phyloP scores from a whole-genome alignment of 2,797 vertebrate genomes.

The Heliangelus exortis region DNA sequence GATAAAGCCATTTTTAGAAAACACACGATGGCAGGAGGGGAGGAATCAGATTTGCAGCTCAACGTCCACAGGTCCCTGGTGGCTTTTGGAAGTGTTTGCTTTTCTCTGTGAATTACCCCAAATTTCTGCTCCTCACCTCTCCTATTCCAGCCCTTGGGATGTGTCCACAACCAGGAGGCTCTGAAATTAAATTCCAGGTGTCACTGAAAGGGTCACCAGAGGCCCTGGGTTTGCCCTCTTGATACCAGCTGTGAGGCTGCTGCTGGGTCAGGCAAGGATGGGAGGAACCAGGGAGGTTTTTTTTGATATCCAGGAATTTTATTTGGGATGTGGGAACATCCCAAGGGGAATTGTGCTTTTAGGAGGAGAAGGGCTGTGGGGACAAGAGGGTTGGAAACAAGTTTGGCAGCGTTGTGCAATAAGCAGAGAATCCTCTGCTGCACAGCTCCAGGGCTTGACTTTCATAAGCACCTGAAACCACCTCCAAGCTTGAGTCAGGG shows the following conservation, averaged over 20 bases:
- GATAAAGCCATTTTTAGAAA: neutral
- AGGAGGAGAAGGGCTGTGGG: neutral
- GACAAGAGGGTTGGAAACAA: neutral
- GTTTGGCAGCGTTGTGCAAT: neutral
- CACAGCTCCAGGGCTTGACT: conserved; percentile 2
- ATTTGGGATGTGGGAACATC: neutral
- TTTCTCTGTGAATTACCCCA: neutral
- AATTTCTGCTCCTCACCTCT: neutral
- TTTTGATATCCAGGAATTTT: accelerated
- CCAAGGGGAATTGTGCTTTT: neutral
- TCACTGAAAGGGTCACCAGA: accelerated
- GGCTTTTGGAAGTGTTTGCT: neutral
- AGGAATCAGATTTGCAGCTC: accelerated
- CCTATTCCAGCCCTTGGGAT: neutral
- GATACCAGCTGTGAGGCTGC: neutral
- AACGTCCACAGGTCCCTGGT: neutral
- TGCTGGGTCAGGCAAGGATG: neutral
- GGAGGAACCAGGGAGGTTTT: neutral
- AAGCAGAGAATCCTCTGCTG: neutral
- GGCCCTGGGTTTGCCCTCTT: neutral
- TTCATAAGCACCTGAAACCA: neutral
- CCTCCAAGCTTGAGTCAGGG: neutral
- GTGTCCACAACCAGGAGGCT: neutral
- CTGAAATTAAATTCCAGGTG: neutral
- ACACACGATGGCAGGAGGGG: neutral